Evolutionary conservation across 2,113 vertebrate genomes (phyloP), one percentile per base, ranked within the genome.

Genomic region (Misgurnus mizolepis): DNA sequence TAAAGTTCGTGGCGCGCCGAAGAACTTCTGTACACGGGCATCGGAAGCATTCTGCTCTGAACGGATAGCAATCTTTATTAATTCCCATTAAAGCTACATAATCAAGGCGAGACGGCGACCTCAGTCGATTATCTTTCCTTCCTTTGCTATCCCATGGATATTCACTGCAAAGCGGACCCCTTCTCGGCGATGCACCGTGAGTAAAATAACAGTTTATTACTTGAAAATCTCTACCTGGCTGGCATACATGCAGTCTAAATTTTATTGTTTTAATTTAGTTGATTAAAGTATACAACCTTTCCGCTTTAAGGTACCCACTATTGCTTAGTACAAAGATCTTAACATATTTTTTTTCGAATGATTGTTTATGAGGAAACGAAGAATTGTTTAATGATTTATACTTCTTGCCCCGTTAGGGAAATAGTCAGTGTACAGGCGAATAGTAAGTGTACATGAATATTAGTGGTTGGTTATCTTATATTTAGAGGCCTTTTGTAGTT

Each of bases 151-250:
- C 96, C 96, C 90, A 98, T 98, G 97, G 97, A 98, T 97, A 98
- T 98, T 95, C 97, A 98, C 94, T 98, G 97, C 96, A 99, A 99
- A 93, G 95, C 96, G 92, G 97, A 98, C 88, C 97, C 97, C 91
- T 99, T 99, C 96, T 97, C 97, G 85, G 97, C 97, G 89, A 99
- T 98, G 97, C 97, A 99, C 97, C 96, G 97, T 99, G 95, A 99
- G 97, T 99, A 95, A 92, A 89, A 76, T 78, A 85, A 71, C 76
- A 90, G 89, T 91, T 89, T 86, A 50, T 49, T 12, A 6, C 17
- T 55, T 45, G 27, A 12, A 34, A 67, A 61, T 67, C n/a, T 67
- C 17, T 53, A n/a, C 50, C 8, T 70, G 43, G 18, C n/a, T 75
- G 4, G 27, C 7, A 10, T 50, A 61, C 53, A 62, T 27, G 15